A percentile compares a stretch with the other conserved stretches of the same genome.
Evolutionary conservation across 2,113 vertebrate species (phyloP).

Genomic region (Scatophagus argus): DNA sequence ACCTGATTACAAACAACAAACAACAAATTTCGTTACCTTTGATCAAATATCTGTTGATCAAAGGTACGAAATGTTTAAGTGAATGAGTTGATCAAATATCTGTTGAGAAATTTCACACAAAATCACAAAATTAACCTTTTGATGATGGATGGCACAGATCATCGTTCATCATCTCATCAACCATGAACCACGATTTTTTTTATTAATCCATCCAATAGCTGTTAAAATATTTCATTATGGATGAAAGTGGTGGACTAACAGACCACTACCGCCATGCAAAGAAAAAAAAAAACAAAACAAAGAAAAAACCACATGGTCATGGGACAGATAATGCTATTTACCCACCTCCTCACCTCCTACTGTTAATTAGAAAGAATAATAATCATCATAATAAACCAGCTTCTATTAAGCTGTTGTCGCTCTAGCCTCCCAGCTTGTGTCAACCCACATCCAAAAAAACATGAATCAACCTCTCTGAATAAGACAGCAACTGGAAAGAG

Average conservation of each 20-base stretch:
- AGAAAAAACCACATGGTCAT: background rate
- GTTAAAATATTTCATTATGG: background rate
- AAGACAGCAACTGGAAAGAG: background rate
- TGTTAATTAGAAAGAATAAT: constrained; percentile 2
- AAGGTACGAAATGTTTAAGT: too few relatives aligned
- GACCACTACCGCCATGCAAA: background rate
- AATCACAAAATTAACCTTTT: background rate
- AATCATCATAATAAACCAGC: constrained; percentile 2
- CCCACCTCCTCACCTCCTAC: constrained; percentile 19
- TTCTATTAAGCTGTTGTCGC: constrained; percentile 18
- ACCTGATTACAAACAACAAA: too few relatives aligned
- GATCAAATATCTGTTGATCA: too few relatives aligned
- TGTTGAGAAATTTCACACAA: background rate
- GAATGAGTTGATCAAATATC: background rate
- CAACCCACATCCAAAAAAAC: background rate
- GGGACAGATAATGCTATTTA: background rate
- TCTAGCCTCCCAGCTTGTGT: constrained; percentile 2
- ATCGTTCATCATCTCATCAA: too few relatives aligned
- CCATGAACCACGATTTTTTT: background rate
- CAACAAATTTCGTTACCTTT: too few relatives aligned
- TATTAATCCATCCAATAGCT: background rate
- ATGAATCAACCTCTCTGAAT: constrained; percentile 8
- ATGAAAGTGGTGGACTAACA: too few relatives aligned
- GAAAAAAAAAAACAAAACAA: background rate
- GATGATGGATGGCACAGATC: too few relatives aligned